Conservation (phyloP, 2,113 vertebrate species). For the Cepphus grylle region DNA sequence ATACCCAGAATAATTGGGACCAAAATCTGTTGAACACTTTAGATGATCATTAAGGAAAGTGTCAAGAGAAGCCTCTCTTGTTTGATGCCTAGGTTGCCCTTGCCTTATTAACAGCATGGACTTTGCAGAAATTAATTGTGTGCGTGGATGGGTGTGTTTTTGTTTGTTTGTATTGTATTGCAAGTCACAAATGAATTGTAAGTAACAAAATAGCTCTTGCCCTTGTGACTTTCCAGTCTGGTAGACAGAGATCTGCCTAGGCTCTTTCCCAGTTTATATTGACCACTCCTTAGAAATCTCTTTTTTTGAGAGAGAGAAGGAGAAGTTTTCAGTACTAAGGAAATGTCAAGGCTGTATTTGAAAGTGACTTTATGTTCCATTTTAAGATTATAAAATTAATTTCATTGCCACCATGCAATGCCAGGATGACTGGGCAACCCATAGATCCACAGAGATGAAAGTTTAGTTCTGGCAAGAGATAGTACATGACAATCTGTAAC, state of each 20-base stretch:
- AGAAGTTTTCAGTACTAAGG: not conserved
- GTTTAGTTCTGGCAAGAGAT: not conserved
- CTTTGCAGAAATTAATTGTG: not conserved
- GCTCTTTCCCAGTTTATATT: not conserved
- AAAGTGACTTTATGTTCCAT: not conserved
- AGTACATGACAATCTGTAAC: fast-evolving
- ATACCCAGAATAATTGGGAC: not conserved
- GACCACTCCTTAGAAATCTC: not conserved
- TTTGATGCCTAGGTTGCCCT: not conserved
- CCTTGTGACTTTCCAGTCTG: not conserved
- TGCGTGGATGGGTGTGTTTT: fast-evolving
- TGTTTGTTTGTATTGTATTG: not conserved
- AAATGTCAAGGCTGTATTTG: not conserved
- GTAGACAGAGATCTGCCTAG: not conserved
- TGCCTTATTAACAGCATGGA: not conserved
- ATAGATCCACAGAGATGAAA: not conserved
- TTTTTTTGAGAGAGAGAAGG: not conserved
- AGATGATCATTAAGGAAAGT: not conserved
- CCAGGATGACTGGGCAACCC: not conserved
- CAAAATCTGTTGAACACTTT: not conserved
- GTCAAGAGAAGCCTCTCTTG: not conserved
- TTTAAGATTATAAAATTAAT: not conserved
- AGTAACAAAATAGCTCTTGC: not conserved
- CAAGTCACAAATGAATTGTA: not conserved
- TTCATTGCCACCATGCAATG: not conserved